Percentiles rank a stretch among this genome's conserved stretches.
These are phyloP conservation scores for Mungos mungo DNA, from an alignment of 2,113 vertebrate species.

Conservation along the genomic window DNA sequence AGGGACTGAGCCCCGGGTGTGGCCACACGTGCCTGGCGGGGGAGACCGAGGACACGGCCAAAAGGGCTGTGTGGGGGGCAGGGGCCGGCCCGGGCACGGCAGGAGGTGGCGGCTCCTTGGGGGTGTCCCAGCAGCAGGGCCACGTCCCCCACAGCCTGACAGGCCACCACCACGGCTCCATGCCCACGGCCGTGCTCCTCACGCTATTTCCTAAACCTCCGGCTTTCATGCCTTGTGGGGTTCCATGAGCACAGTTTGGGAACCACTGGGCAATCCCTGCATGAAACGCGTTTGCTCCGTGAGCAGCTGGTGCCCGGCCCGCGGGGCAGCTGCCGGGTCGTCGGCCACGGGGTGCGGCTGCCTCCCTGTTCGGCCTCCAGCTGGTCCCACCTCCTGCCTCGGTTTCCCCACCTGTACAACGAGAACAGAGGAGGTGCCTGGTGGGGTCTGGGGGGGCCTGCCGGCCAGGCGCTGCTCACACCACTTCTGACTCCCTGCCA, in stretches of 20 bases:
- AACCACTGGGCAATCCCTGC: fast-evolving
- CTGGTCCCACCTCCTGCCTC: background rate
- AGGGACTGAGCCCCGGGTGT: background rate
- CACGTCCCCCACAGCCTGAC: background rate
- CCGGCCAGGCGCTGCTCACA: background rate
- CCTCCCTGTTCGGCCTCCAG: background rate
- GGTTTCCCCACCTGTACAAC: background rate
- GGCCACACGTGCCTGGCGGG: background rate
- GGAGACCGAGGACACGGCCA: fast-evolving
- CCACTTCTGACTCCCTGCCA: background rate
- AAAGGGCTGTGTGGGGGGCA: fast-evolving
- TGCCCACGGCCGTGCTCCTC: fast-evolving
- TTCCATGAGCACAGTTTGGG: background rate
- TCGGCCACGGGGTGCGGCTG: background rate
- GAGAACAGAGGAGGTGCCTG: background rate
- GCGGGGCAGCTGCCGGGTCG: fast-evolving
- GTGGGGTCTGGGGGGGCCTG: background rate
- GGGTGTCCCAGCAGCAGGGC: background rate
- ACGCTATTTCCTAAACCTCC: fast-evolving
- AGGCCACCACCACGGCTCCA: fast-evolving
- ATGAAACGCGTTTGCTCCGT: fast-evolving
- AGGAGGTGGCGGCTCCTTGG: too few species aligned
- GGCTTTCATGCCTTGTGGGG: background rate
- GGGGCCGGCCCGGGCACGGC: background rate
- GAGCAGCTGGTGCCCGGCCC: fast-evolving